Conservation (phyloP, 2,888 invertebrate genomes). For the Drosophila parthenogenetica region DNA sequence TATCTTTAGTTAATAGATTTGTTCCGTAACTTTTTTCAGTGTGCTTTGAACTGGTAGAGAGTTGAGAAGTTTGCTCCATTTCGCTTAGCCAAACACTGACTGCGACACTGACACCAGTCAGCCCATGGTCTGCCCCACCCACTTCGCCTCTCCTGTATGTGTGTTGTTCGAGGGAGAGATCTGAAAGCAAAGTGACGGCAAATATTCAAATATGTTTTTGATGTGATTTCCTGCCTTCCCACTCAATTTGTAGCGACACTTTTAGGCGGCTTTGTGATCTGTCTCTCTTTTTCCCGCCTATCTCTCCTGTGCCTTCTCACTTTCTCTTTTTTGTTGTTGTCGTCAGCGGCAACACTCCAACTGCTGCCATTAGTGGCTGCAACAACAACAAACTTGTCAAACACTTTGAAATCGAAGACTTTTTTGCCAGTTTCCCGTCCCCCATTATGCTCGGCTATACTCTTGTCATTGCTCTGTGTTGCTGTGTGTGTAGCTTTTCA, state of each 20-base stretch:
- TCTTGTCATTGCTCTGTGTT: constrained; percentile 34
- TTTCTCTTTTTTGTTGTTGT: constrained; percentile 48
- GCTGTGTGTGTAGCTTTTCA: constrained; percentile 59
- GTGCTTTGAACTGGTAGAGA: neutral
- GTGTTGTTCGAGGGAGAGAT: neutral
- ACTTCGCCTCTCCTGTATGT: no score
- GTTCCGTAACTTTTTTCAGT: neutral
- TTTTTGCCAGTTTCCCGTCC: constrained; percentile 46
- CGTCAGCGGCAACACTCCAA: constrained; percentile 71
- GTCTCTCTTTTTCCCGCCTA: neutral
- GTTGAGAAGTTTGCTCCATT: constrained; percentile 30
- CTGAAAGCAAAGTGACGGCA: constrained; percentile 78
- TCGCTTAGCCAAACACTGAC: constrained; percentile 72
- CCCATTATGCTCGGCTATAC: constrained; percentile 6
- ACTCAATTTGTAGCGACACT: constrained; percentile 69
- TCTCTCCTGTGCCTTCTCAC: neutral
- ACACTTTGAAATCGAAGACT: constrained; percentile 80
- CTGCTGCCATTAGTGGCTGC: constrained; percentile 67
- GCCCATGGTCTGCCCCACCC: constrained; percentile 12
- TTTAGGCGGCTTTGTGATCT: constrained; percentile 53
- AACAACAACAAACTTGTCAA: constrained; percentile 41
- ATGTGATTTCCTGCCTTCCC: constrained; percentile 75
- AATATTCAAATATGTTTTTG: constrained; percentile 82
- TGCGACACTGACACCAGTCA: constrained; percentile 69
- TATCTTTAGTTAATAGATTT: neutral